These are phyloP conservation scores for Calidris pugnax DNA, from an alignment of 2,113 vertebrate species.

Conservation along the genomic window DNA sequence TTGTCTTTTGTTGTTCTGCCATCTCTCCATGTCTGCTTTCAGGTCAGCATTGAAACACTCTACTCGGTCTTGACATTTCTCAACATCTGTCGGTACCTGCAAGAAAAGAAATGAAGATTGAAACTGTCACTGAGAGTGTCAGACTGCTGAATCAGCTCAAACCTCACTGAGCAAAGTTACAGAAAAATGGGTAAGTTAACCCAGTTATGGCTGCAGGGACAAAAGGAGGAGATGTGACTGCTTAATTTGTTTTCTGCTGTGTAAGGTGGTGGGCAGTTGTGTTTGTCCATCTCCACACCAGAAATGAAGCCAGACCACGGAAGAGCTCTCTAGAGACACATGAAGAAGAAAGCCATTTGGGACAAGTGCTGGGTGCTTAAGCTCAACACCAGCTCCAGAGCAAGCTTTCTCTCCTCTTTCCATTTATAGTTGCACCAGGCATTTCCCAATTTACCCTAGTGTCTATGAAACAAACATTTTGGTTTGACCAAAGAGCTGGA, in stretches of 20 bases:
- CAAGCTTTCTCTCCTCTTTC: background rate
- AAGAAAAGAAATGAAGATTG: background rate
- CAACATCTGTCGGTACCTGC: slow-evolving; percentile 90
- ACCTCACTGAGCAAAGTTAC: background rate
- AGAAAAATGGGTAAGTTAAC: background rate
- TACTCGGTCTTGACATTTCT: slow-evolving; percentile 93
- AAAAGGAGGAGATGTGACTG: background rate
- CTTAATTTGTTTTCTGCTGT: background rate
- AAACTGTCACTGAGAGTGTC: background rate
- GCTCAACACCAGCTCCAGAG: background rate
- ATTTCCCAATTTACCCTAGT: background rate
- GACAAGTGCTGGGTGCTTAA: background rate
- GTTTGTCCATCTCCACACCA: background rate
- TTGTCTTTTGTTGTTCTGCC: slow-evolving; percentile 95
- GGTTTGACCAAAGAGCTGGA: background rate
- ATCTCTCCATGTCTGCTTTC: slow-evolving; percentile 98
- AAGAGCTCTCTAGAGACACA: background rate
- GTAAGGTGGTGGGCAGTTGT: background rate
- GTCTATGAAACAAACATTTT: background rate
- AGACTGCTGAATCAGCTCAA: background rate
- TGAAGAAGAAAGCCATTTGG: background rate
- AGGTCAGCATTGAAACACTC: slow-evolving; percentile 98
- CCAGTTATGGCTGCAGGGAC: background rate
- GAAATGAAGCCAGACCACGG: background rate
- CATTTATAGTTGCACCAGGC: background rate